These are phyloP conservation scores for Sebastes steindachneri DNA, from an alignment of 2,797 vertebrate genomes.

Conservation along the genomic window DNA sequence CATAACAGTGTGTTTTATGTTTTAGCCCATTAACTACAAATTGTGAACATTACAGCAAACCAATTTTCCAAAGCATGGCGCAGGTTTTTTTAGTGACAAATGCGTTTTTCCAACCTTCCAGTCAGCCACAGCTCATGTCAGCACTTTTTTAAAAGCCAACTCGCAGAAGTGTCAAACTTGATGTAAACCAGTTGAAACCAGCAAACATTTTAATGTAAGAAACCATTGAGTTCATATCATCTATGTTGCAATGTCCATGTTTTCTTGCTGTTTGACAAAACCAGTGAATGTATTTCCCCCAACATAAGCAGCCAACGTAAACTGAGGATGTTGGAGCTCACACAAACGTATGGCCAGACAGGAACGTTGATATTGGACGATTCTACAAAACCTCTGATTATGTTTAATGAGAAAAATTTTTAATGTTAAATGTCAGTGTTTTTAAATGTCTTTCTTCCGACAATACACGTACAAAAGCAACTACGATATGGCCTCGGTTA, in stretches of 20 bases:
- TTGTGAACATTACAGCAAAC: constrained; percentile 5
- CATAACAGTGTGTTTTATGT: constrained; percentile 6
- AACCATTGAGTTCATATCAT: background rate
- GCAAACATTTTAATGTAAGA: background rate
- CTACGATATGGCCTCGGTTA: background rate
- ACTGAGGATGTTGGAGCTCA: background rate
- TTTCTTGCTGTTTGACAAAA: background rate
- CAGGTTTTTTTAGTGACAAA: background rate
- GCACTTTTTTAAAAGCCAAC: background rate
- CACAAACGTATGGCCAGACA: background rate
- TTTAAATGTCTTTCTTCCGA: background rate
- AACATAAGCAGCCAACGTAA: background rate
- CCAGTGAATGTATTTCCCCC: background rate
- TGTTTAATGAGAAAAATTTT: background rate
- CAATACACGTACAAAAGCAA: background rate
- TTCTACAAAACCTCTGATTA: background rate
- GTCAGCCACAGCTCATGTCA: background rate
- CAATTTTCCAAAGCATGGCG: background rate
- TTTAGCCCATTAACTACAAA: constrained; percentile 23
- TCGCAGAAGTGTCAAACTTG: background rate
- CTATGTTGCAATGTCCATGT: background rate
- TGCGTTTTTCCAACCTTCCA: background rate
- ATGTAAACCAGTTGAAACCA: background rate
- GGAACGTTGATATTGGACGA: background rate
- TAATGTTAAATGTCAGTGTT: background rate